A percentile compares a stretch with the other conserved stretches of the same genome.
phyloP scores from a whole-genome alignment of 2,888 invertebrate species.

The Trypoxylon attenuatum region DNA sequence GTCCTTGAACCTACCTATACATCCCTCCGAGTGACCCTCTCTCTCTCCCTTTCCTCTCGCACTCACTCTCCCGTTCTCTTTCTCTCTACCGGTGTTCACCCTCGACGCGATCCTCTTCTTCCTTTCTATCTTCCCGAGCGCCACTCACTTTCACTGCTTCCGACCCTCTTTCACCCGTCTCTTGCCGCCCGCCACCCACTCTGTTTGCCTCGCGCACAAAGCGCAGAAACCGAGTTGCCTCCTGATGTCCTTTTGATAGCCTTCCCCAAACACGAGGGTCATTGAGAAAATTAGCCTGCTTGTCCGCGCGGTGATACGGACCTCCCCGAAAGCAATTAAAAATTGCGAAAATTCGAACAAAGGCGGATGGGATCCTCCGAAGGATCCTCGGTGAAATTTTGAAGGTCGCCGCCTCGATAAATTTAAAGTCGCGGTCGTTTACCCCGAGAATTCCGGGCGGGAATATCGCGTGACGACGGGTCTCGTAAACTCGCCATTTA shows the following conservation, averaged over 20 bases:
- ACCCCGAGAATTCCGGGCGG: no score
- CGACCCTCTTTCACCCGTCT: slow-evolving; percentile 41
- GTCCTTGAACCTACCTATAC: slow-evolving; percentile 69
- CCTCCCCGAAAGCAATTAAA: no score
- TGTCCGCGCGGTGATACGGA: no score
- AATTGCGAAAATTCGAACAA: no score
- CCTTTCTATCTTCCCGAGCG: slow-evolving; percentile 22
- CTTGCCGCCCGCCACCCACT: slow-evolving; percentile 11
- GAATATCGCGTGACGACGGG: no score
- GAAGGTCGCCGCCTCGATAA: no score
- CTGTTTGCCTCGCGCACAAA: slow-evolving; percentile 31
- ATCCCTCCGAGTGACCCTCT: slow-evolving; percentile 46
- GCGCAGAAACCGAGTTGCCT: slow-evolving; percentile 27
- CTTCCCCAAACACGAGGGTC: background rate
- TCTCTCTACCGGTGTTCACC: slow-evolving; percentile 5
- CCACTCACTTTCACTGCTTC: slow-evolving; percentile 44
- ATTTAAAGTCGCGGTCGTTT: no score
- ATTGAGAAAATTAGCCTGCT: slow-evolving; percentile 16
- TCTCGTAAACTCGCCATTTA: no score
- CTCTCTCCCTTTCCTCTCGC: slow-evolving; percentile 21
- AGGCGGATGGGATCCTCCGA: no score
- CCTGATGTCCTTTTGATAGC: slow-evolving; percentile 39
- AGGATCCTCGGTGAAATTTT: no score
- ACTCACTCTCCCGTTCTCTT: slow-evolving; percentile 20
- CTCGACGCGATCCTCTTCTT: slow-evolving; percentile 5